Evolutionary conservation across 2,797 vertebrate species (phyloP).

Genomic region (Podargus strigoides): DNA sequence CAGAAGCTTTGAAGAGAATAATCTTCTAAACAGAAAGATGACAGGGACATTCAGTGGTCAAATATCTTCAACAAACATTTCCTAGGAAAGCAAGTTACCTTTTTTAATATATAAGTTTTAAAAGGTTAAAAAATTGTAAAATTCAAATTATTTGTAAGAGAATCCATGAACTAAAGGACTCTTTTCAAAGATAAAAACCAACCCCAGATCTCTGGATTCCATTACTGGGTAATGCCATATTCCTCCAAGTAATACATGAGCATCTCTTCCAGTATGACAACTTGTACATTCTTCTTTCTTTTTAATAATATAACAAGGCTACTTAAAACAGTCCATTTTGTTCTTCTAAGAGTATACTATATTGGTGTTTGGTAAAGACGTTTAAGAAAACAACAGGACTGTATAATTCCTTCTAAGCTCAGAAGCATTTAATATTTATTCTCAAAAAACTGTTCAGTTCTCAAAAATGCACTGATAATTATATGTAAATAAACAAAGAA

Average conservation of each 20-base stretch:
- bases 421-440: not conserved
- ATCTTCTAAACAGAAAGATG: not conserved
- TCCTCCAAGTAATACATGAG: not conserved
- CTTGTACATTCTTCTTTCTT: not conserved
- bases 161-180: not conserved
- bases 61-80: not conserved
- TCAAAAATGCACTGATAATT: not conserved
- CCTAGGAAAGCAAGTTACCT: not conserved
- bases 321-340: not conserved
- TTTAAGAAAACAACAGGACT: not conserved
- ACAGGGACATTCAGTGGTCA: not conserved
- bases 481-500: not conserved
- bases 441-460: not conserved
- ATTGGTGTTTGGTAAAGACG: no score
- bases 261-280: not conserved
- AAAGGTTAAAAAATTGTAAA: not conserved
- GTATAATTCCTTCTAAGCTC: not conserved
- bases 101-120: not conserved
- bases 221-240: not conserved
- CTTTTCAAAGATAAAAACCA: not conserved
- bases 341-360: no score
- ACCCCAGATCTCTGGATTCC: not conserved
- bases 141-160: not conserved
- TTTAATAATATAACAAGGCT: not conserved
- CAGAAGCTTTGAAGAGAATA: not conserved